These are phyloP conservation scores for Coenonympha arcania DNA, from an alignment of 2,888 invertebrate species.

Conservation along the genomic window DNA sequence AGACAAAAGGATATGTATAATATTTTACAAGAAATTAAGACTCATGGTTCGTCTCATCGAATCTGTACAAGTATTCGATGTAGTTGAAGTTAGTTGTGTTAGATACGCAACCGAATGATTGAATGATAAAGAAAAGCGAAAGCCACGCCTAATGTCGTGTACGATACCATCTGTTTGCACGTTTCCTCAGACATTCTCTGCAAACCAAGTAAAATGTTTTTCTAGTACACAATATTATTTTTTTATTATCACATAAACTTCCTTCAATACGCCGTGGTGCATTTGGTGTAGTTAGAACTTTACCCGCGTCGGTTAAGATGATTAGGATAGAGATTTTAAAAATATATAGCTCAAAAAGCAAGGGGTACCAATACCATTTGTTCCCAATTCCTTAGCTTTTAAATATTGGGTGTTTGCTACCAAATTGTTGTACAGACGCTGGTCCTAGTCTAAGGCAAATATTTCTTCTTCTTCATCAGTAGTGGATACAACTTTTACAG, in stretches of 20 bases:
- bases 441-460: too few species aligned
- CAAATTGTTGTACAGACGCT: background rate
- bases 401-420: background rate
- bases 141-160: slow-evolving; percentile 71
- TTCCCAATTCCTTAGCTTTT: background rate
- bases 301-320: slow-evolving; percentile 14
- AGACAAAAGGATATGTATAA: slow-evolving; percentile 34
- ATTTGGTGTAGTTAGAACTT: slow-evolving; percentile 21
- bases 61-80: slow-evolving; percentile 50
- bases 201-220: slow-evolving; percentile 77
- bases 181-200: slow-evolving; percentile 88
- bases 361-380: slow-evolving; percentile 1
- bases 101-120: slow-evolving; percentile 66
- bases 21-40: slow-evolving; percentile 37
- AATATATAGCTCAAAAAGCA: slow-evolving; percentile 17
- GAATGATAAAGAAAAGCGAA: slow-evolving; percentile 69
- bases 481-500: too few species aligned
- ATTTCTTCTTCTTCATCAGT: slow-evolving; percentile 1
- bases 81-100: slow-evolving; percentile 64
- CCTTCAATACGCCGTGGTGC: slow-evolving; percentile 17
- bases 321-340: slow-evolving; percentile 9
- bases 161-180: slow-evolving; percentile 86
- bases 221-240: slow-evolving; percentile 47
- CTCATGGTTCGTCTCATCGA: slow-evolving; percentile 49
- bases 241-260: slow-evolving; percentile 23